Base-by-base conservation (phyloP, 2,888 invertebrate species). In the Cyclophora punctaria region DNA sequence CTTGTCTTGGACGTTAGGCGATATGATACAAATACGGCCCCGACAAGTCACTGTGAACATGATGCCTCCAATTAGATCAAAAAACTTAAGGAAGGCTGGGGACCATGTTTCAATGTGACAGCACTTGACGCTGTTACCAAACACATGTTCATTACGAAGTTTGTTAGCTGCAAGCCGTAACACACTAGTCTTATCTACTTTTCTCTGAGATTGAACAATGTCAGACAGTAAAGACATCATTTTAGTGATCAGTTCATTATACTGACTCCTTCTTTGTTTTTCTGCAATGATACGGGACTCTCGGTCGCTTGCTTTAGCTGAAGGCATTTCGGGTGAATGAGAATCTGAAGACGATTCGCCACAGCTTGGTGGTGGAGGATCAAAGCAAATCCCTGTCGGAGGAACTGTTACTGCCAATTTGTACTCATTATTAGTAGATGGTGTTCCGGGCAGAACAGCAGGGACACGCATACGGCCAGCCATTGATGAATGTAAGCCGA, bases 171-270 rank as follows among this genome's bases (percentile, higher is more conserved):
- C 93, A 53, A 97, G 91, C 63, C 97, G 91, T 48, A 98, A 89
- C 46, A 97, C 94, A 61, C 96, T 95, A 34, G 97, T 97, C 84
- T 98, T 98, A 83, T 98, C 97, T 71, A 97, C 92, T 70, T 95
- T 93, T 62, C 96, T 93, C 47, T 94, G 92, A 57, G 96, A 94
- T 71, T 92, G 92, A 45, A 94, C 92, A 51, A 96, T 93, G 78
- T 95, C 92, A n/a, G 96, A 95, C 59, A 97, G 92, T 69, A 96
- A 90, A 45, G 92, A 90, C 58, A 95, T 94, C 77, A 98, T 90
- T 75, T 95, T 94, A 52, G 92, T 91, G 66, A 98, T 96, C 75
- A 93, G 94, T 37, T 92, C 91, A 85, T 97, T 98, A 64, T 97
- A 91, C 76, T 95, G 95, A 78, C 97, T 96, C 51, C 98, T 91